Evolutionary conservation across 1,140 invertebrate species (phyloP).

Genomic region (Piezodorus guildinii): DNA sequence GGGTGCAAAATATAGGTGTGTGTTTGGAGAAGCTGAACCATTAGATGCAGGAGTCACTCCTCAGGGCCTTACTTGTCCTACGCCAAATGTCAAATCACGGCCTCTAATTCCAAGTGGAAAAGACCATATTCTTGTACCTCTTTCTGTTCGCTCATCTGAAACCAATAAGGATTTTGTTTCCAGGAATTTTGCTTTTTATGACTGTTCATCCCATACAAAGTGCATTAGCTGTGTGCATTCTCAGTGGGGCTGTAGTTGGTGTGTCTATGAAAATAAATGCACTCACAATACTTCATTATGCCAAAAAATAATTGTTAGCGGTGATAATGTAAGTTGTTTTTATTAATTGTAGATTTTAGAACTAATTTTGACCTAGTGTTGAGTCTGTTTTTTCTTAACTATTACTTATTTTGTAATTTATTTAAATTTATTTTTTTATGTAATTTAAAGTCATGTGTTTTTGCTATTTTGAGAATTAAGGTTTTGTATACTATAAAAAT

Average conservation of each 20-base stretch:
- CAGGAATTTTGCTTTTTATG: slow-evolving; percentile 84
- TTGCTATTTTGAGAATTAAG: neutral
- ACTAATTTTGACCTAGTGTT: neutral
- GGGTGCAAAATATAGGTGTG: slow-evolving; percentile 87
- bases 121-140: slow-evolving; percentile 81
- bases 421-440: neutral
- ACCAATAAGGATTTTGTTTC: slow-evolving; percentile 94
- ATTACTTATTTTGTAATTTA: neutral
- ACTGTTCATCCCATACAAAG: slow-evolving; percentile 77
- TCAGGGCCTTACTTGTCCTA: slow-evolving; percentile 71
- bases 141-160: slow-evolving; percentile 86
- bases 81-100: slow-evolving; percentile 61
- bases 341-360: slow-evolving; percentile 1
- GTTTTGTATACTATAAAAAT: no score
- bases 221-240: slow-evolving; percentile 77
- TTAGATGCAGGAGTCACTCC: slow-evolving; percentile 73
- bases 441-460: neutral
- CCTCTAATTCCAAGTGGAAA: slow-evolving; percentile 65
- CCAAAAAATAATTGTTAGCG: slow-evolving; percentile 62
- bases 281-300: slow-evolving; percentile 75
- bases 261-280: slow-evolving; percentile 89
- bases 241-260: slow-evolving; percentile 91
- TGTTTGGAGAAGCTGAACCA: slow-evolving; percentile 73
- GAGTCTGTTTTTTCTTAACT: neutral
- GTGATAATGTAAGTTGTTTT: slow-evolving; percentile 55